A percentile compares a stretch with the other conserved stretches of the same genome.
Conservation (phyloP, 2,797 vertebrate species). For the Antennarius maculatus region DNA sequence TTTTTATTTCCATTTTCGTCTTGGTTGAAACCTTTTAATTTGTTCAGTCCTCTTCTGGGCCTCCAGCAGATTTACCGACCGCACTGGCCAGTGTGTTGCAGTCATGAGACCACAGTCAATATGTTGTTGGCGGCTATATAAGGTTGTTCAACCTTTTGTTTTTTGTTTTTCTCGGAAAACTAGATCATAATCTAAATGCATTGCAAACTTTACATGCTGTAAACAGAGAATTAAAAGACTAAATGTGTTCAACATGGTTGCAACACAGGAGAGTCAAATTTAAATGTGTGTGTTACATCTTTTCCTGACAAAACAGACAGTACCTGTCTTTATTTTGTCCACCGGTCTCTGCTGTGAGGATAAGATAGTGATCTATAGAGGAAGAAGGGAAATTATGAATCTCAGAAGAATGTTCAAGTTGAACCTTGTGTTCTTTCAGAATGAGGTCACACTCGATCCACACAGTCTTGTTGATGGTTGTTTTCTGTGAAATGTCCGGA, state of each 20-base stretch:
- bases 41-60: constrained; percentile 21
- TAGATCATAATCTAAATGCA: neutral
- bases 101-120: constrained; percentile 57
- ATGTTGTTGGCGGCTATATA: constrained; percentile 27
- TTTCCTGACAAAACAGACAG: too few species aligned
- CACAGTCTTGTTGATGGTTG: too few species aligned
- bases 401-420: neutral
- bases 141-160: neutral
- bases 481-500: neutral
- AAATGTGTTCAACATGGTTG: too few species aligned
- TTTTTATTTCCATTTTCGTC: constrained; percentile 16
- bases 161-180: neutral
- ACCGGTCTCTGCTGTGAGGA: neutral
- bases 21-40: neutral
- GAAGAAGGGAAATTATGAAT: too few species aligned
- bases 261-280: too few species aligned
- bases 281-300: too few species aligned
- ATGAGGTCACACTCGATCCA: constrained; percentile 3
- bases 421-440: neutral
- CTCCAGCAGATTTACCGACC: constrained; percentile 40
- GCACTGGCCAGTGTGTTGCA: neutral
- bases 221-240: neutral
- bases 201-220: neutral
- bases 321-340: too few species aligned
- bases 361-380: too few species aligned